Evolutionary conservation across 1,140 invertebrate genomes (phyloP).

Genomic region (Galleria mellonella): DNA sequence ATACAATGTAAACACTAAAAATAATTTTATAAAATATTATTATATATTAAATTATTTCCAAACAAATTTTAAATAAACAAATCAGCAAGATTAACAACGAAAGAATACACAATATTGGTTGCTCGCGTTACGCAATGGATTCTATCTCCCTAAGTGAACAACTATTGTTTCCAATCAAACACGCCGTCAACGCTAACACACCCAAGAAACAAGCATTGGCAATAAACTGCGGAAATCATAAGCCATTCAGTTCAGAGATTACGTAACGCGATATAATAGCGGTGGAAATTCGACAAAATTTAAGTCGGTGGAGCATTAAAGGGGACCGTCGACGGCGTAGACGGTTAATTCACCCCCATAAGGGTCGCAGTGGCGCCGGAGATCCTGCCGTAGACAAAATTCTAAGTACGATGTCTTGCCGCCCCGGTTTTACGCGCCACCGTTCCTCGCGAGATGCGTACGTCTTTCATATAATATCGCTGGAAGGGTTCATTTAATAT

Average conservation of each 20-base stretch:
- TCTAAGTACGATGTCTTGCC: conserved; percentile 52
- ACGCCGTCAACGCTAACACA: conserved; percentile 13
- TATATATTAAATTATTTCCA: no score
- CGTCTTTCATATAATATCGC: conserved; percentile 3
- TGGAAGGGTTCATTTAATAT: not conserved
- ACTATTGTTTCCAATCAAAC: conserved; percentile 10
- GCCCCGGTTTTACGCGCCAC: conserved; percentile 12
- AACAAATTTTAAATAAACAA: no score
- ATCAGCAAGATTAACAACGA: no score
- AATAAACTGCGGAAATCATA: conserved; percentile 60
- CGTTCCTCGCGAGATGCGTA: conserved; percentile 6
- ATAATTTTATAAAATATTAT: no score
- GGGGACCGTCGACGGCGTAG: conserved; percentile 49
- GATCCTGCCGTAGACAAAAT: conserved; percentile 68
- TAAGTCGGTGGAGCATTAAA: conserved; percentile 68
- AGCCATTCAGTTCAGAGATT: conserved; percentile 53
- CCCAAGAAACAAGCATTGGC: conserved; percentile 19
- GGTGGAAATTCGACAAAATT: conserved; percentile 69
- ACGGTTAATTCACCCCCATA: conserved; percentile 70
- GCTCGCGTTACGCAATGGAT: no score
- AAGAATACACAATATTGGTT: no score
- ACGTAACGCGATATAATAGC: conserved; percentile 56
- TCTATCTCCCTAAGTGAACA: not conserved
- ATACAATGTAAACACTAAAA: no score
- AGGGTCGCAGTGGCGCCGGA: conserved; percentile 64